A percentile compares a stretch with the other conserved stretches of the same genome.
phyloP scores from a whole-genome alignment of 2,888 invertebrate genomes.

The Lasius fuliginosus region DNA sequence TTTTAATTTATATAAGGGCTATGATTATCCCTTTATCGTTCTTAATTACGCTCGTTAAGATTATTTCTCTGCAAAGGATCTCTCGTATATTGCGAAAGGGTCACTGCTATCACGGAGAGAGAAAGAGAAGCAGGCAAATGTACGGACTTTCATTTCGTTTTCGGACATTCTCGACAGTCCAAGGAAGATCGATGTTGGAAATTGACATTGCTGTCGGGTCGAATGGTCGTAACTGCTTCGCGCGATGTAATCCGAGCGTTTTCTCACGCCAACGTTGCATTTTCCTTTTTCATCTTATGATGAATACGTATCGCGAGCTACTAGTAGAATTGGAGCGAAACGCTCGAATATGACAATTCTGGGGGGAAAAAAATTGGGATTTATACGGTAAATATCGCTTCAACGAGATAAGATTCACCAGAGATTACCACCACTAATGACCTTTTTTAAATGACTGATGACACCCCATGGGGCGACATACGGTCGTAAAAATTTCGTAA shows the following conservation, averaged over 20 bases:
- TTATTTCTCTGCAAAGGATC: conserved; percentile 1
- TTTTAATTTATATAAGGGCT: not conserved
- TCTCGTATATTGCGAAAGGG: not conserved
- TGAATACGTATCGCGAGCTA: not conserved
- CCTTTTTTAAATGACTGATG: not conserved
- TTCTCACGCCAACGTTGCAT: conserved; percentile 17
- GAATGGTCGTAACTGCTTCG: conserved; percentile 31
- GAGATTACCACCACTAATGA: not conserved
- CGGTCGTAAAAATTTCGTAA: not conserved
- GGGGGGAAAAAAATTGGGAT: not conserved
- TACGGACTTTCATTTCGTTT: conserved; percentile 44
- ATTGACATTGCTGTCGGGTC: conserved; percentile 46
- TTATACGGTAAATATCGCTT: not conserved
- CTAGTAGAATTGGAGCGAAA: not conserved
- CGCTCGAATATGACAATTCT: not conserved
- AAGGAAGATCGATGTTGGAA: conserved; percentile 39
- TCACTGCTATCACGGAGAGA: conserved; percentile 11
- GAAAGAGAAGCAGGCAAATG: not conserved
- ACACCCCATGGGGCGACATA: not conserved
- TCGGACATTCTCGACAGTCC: conserved; percentile 21
- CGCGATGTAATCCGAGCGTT: conserved; percentile 28
- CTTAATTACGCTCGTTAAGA: conserved; percentile 12
- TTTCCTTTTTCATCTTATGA: conserved; percentile 11
- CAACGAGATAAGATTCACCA: not conserved
- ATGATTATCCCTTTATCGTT: not conserved